Conservation (phyloP, 1,140 invertebrate species). For the Papilio helenus region DNA sequence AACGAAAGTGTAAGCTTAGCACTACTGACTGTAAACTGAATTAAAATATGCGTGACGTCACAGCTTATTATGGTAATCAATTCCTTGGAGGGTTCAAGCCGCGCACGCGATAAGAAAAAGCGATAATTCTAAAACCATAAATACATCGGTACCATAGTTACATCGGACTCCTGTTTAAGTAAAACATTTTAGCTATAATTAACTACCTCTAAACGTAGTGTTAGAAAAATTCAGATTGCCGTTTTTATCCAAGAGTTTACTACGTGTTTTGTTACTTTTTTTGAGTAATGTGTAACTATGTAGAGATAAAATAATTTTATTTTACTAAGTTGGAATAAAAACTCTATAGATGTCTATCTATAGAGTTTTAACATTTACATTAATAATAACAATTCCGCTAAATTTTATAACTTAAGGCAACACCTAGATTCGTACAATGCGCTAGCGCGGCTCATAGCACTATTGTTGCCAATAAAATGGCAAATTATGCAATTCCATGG, state of each 20-base stretch:
- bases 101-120: constrained; percentile 28
- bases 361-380: too few species aligned
- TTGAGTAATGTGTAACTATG: background rate
- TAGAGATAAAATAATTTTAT: too few species aligned
- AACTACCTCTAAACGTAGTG: background rate
- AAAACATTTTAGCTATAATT: background rate
- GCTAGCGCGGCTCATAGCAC: constrained; percentile 53
- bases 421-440: constrained; percentile 43
- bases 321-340: background rate
- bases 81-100: background rate
- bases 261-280: background rate
- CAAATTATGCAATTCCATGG: constrained; percentile 71
- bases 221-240: background rate
- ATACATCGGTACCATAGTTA: constrained; percentile 1
- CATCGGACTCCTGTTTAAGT: constrained; percentile 12
- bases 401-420: constrained; percentile 41
- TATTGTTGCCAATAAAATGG: constrained; percentile 69
- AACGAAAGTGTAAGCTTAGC: constrained; percentile 25
- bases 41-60: constrained; percentile 33
- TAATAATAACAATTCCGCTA: constrained; percentile 17
- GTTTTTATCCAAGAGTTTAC: background rate
- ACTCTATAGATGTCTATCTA: too few species aligned
- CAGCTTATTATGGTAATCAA: constrained; percentile 39
- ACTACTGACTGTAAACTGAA: constrained; percentile 18
- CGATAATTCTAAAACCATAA: constrained; percentile 30